Conservation (phyloP, 1,140 invertebrate species). For the Spodoptera frugiperda region DNA sequence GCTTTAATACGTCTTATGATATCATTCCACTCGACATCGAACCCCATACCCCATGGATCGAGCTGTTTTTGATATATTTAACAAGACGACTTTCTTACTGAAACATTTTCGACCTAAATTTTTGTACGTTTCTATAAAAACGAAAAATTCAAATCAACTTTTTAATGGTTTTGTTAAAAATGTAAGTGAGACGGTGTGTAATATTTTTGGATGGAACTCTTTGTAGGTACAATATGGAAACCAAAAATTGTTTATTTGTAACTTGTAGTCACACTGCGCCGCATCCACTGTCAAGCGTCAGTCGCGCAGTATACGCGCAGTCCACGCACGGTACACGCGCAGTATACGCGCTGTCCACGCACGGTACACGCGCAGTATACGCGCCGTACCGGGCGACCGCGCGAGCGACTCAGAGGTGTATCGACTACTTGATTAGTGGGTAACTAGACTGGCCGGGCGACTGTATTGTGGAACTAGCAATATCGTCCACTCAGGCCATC, state of each 20-base stretch:
- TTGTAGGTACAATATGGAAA: slow-evolving; percentile 76
- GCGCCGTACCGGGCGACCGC: neutral
- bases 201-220: slow-evolving; percentile 75
- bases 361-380: too few species aligned
- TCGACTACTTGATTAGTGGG: slow-evolving; percentile 26
- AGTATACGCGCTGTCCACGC: too few species aligned
- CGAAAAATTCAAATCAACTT: slow-evolving; percentile 21
- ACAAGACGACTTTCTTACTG: slow-evolving; percentile 37
- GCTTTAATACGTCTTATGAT: slow-evolving; percentile 35
- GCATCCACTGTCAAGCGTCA: slow-evolving; percentile 24
- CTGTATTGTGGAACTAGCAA: neutral
- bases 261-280: slow-evolving; percentile 61
- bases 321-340: too few species aligned
- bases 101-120: slow-evolving; percentile 38
- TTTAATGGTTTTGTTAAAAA: slow-evolving; percentile 21
- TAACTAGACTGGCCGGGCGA: slow-evolving; percentile 15
- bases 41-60: slow-evolving; percentile 21
- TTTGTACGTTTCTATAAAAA: slow-evolving; percentile 33
- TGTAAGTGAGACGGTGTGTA: slow-evolving; percentile 27
- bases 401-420: slow-evolving; percentile 1
- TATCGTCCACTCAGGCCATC: neutral
- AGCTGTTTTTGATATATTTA: slow-evolving; percentile 49
- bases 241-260: slow-evolving; percentile 75
- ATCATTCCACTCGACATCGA: slow-evolving; percentile 36
- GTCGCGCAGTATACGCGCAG: too few species aligned